phyloP scores from a whole-genome alignment of 2,888 invertebrate species.

The Empis stercorea region DNA sequence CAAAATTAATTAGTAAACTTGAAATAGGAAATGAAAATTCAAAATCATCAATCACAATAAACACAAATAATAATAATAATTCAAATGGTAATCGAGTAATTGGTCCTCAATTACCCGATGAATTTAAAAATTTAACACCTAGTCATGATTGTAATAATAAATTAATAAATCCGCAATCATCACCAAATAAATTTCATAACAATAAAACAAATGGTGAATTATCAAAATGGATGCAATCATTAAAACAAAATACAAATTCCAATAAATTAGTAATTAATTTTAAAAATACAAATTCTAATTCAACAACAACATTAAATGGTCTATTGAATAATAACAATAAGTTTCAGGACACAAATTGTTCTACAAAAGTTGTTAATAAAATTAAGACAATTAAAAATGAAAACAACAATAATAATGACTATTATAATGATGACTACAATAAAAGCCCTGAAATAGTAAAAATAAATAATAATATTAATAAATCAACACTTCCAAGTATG shows the following conservation, averaged over 20 bases:
- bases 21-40: slow-evolving; percentile 24
- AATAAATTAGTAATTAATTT: slow-evolving; percentile 38
- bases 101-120: slow-evolving; percentile 24
- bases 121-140: neutral
- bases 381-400: neutral
- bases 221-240: neutral
- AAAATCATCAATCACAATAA: slow-evolving; percentile 16
- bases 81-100: slow-evolving; percentile 1
- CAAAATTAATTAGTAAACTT: slow-evolving; percentile 17
- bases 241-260: slow-evolving; percentile 6
- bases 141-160: slow-evolving; percentile 1
- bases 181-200: neutral
- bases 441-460: neutral
- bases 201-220: neutral
- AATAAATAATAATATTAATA: neutral
- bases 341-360: slow-evolving; percentile 23
- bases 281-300: slow-evolving; percentile 28
- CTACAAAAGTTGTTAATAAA: slow-evolving; percentile 11
- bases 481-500: slow-evolving; percentile 33
- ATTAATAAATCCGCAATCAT: slow-evolving; percentile 3
- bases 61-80: neutral
- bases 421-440: too few relatives aligned
- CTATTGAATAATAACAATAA: slow-evolving; percentile 13
- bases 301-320: slow-evolving; percentile 5
- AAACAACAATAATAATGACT: slow-evolving; percentile 11